Evolutionary conservation across 2,888 invertebrate genomes (phyloP), one percentile per base, ranked within the genome.

Genomic region (Thera obeliscata): DNA sequence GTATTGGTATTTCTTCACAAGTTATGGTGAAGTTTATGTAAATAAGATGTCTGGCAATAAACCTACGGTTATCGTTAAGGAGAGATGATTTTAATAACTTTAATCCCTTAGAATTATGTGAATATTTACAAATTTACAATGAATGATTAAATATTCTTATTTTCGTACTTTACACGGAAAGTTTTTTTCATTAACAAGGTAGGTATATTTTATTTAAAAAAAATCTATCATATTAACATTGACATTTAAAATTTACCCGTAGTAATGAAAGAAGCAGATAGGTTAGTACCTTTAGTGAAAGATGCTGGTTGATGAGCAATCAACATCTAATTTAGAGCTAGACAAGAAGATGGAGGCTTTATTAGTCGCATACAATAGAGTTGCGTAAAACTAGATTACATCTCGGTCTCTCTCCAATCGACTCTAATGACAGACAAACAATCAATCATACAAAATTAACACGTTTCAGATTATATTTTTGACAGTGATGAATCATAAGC

Each of bases 401-500:
- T 71, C 80, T 81, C 81, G 76, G 78, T 74, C 74, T 73, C 75
- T 69, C 72, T 74, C 83, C 83, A 58, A 81, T 80, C 83, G 73
- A 81, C 83, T 66, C 66, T 90, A 91, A 92, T 88, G 91, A 88
- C 86, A 81, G 76, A 80, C 83, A 76, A 86, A 89, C 91, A 87
- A 93, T 93, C 89, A 93, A 93, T 93, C 93, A 93, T 89, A 88
- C 83, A 78, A 90, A 90, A 92, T 93, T 93, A 92, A 92, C 93
- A 91, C 93, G 87, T 91, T 87, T 85, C 89, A 88, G 86, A 90
- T 88, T 89, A 88, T 87, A 86, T 84, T 88, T 87, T 83, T 87
- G 91, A 93, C 93, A 91, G 83, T 93, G 93, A 93, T 93, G 91
- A 93, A 93, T 93, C 92, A 92, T 93, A 92, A 91, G 87, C 87